Base-by-base conservation (phyloP, 2,888 invertebrate species). In the Cylloceria caligata region DNA sequence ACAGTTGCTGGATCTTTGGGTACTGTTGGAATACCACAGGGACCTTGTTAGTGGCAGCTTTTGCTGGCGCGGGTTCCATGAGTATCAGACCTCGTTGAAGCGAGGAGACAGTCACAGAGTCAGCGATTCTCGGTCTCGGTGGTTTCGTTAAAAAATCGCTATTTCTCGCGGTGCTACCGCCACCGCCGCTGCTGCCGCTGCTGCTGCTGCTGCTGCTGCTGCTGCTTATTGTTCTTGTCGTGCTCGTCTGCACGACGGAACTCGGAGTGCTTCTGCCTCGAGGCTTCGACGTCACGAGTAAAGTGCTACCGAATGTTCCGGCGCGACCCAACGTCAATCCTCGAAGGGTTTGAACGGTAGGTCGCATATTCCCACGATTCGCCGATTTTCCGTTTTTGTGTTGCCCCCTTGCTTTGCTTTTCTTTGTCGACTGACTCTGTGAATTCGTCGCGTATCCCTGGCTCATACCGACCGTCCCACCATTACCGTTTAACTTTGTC, bases 1-100 rank as follows among this genome's bases (percentile, higher is more conserved):
- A 97, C 86, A 97, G 96, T 88, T 96, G 95, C 91, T 96, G 96
- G 85, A 96, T 96, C 93, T 96, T 96, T 86, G 95, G 95, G 91
- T 96, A 96, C 88, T 95, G 95, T 91, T 96, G 95, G 93, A 96
- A 96, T 76, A 96, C 94, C 87, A 94, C 95, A 21, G 96, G 96
- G 92, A 96, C 95, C 91, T 95, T 95, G 83, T 90, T 90, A 71
- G 90, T 89, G 36, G 89, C 88, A n/a, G 91, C 87, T 83, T 93
- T 91, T 3, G 91, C 90, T 0, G 93, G 89, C 1, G 81, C 77
- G 19, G 92, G 92, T 68, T 93, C 92, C 87, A 93, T 87, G 39
- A 93, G 89, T 36, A 93, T 93, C 55, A 92, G 86, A 0, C 92
- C 92, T 21, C 92, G 88, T 64, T 93, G 92, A 13, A 91, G 89